A percentile compares a stretch with the other conserved stretches of the same genome.
phyloP scores from a whole-genome alignment of 2,113 vertebrate genomes.

The Lathamus discolor region DNA sequence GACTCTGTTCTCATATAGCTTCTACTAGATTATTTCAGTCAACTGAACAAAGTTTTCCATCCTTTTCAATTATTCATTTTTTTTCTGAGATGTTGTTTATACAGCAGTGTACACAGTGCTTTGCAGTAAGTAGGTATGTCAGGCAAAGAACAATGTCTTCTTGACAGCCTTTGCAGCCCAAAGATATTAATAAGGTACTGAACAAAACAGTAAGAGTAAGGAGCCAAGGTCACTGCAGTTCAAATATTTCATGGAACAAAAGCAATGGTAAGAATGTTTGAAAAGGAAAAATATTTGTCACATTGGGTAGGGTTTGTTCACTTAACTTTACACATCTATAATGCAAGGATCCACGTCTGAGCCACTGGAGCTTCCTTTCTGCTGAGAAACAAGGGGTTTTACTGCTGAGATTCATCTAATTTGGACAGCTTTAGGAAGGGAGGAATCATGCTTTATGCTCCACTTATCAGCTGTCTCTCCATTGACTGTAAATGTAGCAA shows the following conservation, averaged over 20 bases:
- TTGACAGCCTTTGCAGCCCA: constrained; percentile 14
- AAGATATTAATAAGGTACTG: constrained; percentile 28
- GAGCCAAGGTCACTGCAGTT: constrained; percentile 28
- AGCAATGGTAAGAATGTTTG: not conserved
- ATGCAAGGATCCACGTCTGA: not conserved
- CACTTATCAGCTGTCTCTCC: not conserved
- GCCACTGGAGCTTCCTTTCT: not conserved
- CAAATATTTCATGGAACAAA: constrained; percentile 6
- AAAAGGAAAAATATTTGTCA: not conserved
- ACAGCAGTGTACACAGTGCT: constrained; percentile 49
- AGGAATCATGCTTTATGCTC: not conserved
- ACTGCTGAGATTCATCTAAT: not conserved
- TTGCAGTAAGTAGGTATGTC: constrained; percentile 44
- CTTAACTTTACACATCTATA: constrained; percentile 5
- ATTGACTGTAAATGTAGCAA: not conserved
- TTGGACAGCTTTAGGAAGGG: not conserved
- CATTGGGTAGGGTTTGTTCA: not conserved
- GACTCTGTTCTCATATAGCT: constrained; percentile 40
- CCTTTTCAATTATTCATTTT: constrained; percentile 67
- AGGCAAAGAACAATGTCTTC: constrained; percentile 36
- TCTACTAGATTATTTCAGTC: constrained; percentile 54
- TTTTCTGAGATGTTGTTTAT: constrained; percentile 58
- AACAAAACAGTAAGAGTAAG: not conserved
- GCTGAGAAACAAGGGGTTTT: not conserved
- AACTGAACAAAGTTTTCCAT: constrained; percentile 47